phyloP scores from a whole-genome alignment of 2,888 invertebrate genomes.

The Euspilapteryx auroguttella region DNA sequence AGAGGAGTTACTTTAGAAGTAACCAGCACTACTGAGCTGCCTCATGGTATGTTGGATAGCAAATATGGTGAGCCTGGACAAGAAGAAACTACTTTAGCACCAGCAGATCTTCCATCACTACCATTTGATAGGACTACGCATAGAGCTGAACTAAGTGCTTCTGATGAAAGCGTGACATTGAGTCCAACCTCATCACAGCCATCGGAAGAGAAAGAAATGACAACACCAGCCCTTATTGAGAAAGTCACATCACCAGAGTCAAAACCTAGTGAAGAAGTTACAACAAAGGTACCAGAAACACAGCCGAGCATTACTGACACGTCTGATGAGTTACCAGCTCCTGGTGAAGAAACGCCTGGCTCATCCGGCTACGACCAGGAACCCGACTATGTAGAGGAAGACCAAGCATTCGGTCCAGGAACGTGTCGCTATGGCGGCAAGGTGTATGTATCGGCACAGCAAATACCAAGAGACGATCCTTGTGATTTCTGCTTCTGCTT shows the following conservation, averaged over 20 bases:
- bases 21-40: not conserved
- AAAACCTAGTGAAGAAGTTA: constrained; percentile 4
- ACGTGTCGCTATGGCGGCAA: constrained; percentile 92
- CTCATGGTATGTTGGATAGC: not conserved
- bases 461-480: constrained; percentile 91
- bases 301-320: constrained; percentile 17
- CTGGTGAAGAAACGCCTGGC: constrained; percentile 25
- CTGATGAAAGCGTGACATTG: not conserved
- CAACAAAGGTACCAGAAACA: constrained; percentile 15
- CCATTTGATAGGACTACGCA: not conserved
- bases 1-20: constrained; percentile 15
- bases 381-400: constrained; percentile 77
- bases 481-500: constrained; percentile 98
- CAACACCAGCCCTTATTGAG: not conserved
- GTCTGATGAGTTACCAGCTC: constrained; percentile 30
- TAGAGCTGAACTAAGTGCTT: not conserved
- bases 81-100: not conserved
- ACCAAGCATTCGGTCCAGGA: constrained; percentile 82
- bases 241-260: constrained; percentile 4
- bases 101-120: not conserved
- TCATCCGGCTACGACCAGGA: constrained; percentile 47
- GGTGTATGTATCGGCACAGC: constrained; percentile 91
- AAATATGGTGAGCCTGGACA: not conserved
- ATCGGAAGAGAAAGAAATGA: not conserved
- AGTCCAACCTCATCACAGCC: not conserved